Conservation (phyloP, 2,888 invertebrate species). For the Acanthosepion lycidas region DNA sequence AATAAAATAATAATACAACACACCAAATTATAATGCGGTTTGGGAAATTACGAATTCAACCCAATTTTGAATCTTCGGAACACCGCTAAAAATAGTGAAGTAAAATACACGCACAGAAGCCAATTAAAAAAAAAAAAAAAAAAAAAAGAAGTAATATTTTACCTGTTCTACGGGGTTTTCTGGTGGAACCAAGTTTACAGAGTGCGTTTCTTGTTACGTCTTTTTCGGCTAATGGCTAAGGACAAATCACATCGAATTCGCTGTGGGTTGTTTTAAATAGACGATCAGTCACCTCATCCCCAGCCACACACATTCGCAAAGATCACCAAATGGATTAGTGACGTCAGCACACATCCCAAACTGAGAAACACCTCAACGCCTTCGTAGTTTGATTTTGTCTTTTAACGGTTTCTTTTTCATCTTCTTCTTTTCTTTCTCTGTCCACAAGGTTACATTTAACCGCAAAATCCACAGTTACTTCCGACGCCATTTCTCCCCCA, state of each 20-base stretch:
- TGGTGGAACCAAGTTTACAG: background rate
- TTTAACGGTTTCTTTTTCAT: no score
- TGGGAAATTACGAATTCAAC: no score
- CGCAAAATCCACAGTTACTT: background rate
- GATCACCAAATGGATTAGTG: background rate
- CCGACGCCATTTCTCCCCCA: background rate
- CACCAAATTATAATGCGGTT: no score
- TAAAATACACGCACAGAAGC: background rate
- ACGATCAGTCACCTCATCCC: background rate
- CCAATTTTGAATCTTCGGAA: no score
- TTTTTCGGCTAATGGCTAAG: background rate
- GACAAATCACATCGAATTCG: background rate
- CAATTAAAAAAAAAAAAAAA: background rate
- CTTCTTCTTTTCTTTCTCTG: no score
- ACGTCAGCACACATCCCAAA: background rate
- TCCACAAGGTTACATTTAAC: constrained; percentile 1
- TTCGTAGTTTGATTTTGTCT: no score
- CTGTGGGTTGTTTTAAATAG: background rate
- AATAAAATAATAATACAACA: no score
- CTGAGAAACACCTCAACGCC: no score
- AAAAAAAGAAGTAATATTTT: background rate
- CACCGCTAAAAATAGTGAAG: background rate
- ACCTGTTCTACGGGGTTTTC: background rate
- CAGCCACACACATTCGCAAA: background rate
- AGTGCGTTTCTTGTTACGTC: background rate